Evolutionary conservation across 2,113 vertebrate species (phyloP), one percentile per base, ranked within the genome.

Genomic region (Rhinogobius similis): DNA sequence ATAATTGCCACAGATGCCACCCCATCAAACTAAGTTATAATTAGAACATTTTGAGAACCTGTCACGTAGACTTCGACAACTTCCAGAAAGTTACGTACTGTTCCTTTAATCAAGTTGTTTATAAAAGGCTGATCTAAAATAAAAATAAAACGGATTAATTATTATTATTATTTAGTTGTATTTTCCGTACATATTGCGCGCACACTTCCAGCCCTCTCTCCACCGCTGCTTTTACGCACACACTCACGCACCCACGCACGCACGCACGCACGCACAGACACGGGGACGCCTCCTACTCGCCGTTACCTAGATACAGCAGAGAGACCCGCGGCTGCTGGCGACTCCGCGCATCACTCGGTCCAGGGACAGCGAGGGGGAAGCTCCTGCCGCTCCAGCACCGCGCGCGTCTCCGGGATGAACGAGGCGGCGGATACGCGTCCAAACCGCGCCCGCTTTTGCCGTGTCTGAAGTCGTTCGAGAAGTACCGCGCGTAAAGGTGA

Each of bases 221-320:
- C 32, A 36, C 32, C 32, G 9, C 32, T 36, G 1, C 32, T 36
- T 36, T 5, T 10, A 10, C 46, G 20, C 46, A 10, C 46, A 48
- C 46, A 21, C 46, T 50, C 1, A 36, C 32, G 32, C 32, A 36
- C 39, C 5, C 7, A 9, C 46, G 16, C 43, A 5, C 43, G 8
- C 43, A 13, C 41, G 4, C 41, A 10, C 56, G 13, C 13, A n/a
- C 56, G 18, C 58, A 36, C 65, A 26, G 21, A 50, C 36, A 43
- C 38, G 63, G 77, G 68, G 81, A 89, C 88, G 82, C 89, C 90
- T 90, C 90, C 91, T 82, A 73, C 86, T 78, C 68, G 68, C 87
- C 76, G 92, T 93, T 93, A 93, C 92, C 92, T 92, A 89, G 92
- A 84, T 91, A 93, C 92, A 74, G 67, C 74, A 76, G 85, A 83